Conservation (phyloP, 2,888 invertebrate species). For the Lasioglossum leucozonium region DNA sequence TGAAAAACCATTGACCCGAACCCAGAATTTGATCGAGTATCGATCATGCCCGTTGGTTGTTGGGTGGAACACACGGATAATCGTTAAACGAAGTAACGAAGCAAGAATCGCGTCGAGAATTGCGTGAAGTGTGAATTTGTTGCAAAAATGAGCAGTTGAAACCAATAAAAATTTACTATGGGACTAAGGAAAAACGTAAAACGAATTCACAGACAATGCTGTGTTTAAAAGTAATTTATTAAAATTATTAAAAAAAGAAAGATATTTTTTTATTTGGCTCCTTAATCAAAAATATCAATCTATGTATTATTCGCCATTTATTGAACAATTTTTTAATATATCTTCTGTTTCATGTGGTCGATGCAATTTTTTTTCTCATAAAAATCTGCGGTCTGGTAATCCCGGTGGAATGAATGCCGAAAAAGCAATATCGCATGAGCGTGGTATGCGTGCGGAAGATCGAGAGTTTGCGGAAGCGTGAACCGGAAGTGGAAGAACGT, state of each 20-base stretch:
- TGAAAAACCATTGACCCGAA: neutral
- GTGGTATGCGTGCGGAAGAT: conserved; percentile 48
- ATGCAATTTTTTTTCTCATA: neutral
- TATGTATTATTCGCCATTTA: neutral
- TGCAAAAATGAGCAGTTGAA: neutral
- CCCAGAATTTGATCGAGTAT: conserved; percentile 41
- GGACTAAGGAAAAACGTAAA: too few relatives aligned
- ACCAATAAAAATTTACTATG: neutral
- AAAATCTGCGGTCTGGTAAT: conserved; percentile 61
- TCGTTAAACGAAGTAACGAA: conserved; percentile 35
- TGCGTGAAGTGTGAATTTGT: neutral
- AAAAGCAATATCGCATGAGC: conserved; percentile 79
- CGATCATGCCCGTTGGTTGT: conserved; percentile 44
- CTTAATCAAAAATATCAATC: too few relatives aligned
- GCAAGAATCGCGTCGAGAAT: conserved; percentile 18
- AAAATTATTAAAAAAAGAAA: neutral
- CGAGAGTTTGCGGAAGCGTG: conserved; percentile 27
- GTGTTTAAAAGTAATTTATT: too few relatives aligned
- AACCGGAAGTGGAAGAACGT: conserved; percentile 37
- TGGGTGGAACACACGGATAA: neutral
- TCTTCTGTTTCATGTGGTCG: neutral
- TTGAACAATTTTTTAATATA: neutral
- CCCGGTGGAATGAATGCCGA: conserved; percentile 77
- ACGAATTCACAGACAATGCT: too few relatives aligned
- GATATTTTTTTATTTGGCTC: too few relatives aligned